Evolutionary conservation across 2,797 vertebrate genomes (phyloP).

Genomic region (Argya squamiceps): DNA sequence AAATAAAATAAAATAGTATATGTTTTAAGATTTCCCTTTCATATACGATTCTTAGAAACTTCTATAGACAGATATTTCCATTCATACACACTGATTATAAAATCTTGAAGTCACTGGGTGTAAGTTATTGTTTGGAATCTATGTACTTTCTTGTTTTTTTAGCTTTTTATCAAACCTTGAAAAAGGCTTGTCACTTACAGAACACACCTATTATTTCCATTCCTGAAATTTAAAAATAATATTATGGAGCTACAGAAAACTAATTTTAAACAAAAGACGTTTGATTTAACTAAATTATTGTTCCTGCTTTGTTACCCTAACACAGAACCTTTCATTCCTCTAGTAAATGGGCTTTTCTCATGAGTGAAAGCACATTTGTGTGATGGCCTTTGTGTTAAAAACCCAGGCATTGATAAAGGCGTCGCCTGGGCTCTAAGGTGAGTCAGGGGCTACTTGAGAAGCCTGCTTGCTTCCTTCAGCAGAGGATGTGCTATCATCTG

Average conservation of each 20-base stretch:
- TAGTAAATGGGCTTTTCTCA: background rate
- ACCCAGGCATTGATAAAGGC: background rate
- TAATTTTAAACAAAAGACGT: background rate
- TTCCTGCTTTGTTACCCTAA: background rate
- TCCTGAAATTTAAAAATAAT: conserved; percentile 23
- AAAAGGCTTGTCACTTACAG: background rate
- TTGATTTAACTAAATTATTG: background rate
- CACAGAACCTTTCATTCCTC: background rate
- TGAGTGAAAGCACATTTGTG: background rate
- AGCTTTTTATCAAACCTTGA: conserved; percentile 18
- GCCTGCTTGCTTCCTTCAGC: background rate
- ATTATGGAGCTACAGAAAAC: background rate
- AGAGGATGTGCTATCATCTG: background rate
- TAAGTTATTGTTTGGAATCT: conserved; percentile 18
- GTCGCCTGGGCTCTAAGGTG: background rate
- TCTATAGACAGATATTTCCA: background rate
- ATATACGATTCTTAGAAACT: background rate
- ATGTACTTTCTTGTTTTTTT: background rate
- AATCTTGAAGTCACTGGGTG: background rate
- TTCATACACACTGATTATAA: background rate
- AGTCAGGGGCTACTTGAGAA: background rate
- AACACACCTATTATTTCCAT: background rate
- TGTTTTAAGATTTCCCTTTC: background rate
- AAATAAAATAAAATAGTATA: background rate
- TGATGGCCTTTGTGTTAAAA: background rate